A percentile compares a stretch with the other conserved stretches of the same genome.
Evolutionary conservation across 1,140 invertebrate species (phyloP).

Genomic region (Episyrphus balteatus): DNA sequence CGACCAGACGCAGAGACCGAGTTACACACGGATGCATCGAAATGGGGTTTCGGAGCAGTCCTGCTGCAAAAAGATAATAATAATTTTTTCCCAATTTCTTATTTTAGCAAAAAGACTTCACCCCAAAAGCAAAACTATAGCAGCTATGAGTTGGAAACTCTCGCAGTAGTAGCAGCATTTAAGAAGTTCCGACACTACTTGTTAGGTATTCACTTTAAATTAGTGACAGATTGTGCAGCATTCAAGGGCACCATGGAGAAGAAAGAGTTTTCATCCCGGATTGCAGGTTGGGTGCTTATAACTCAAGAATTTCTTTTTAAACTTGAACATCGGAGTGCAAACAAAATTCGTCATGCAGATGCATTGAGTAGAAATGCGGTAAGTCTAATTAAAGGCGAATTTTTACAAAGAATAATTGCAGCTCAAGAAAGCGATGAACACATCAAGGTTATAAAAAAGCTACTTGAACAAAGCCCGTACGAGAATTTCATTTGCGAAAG

Average conservation of each 20-base stretch:
- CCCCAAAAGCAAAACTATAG: constrained; percentile 30
- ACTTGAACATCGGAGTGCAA: constrained; percentile 11
- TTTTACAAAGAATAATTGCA: background rate
- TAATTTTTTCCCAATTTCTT: constrained; percentile 6
- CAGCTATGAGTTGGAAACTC: constrained; percentile 36
- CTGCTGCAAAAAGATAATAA: constrained; percentile 12
- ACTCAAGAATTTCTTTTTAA: constrained; percentile 11
- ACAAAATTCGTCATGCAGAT: constrained; percentile 14
- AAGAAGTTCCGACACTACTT: constrained; percentile 27
- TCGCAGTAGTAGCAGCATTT: constrained; percentile 37
- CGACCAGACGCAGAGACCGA: constrained; percentile 5
- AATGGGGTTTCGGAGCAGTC: constrained; percentile 13
- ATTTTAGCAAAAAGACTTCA: constrained; percentile 25
- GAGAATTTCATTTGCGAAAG: too few relatives aligned
- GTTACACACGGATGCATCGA: constrained; percentile 16
- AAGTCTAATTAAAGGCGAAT: constrained; percentile 1
- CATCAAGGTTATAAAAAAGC: background rate
- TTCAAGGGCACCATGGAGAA: constrained; percentile 19
- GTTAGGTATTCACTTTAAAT: background rate
- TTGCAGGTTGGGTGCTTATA: constrained; percentile 14
- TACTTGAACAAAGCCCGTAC: too few relatives aligned
- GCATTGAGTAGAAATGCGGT: constrained; percentile 13
- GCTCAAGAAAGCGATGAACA: background rate
- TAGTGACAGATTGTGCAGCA: constrained; percentile 17
- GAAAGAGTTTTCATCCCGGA: constrained; percentile 12